Percentiles rank a stretch among this genome's conserved stretches.
Evolutionary conservation across 2,113 vertebrate genomes (phyloP).

Genomic region (Felis chaus): DNA sequence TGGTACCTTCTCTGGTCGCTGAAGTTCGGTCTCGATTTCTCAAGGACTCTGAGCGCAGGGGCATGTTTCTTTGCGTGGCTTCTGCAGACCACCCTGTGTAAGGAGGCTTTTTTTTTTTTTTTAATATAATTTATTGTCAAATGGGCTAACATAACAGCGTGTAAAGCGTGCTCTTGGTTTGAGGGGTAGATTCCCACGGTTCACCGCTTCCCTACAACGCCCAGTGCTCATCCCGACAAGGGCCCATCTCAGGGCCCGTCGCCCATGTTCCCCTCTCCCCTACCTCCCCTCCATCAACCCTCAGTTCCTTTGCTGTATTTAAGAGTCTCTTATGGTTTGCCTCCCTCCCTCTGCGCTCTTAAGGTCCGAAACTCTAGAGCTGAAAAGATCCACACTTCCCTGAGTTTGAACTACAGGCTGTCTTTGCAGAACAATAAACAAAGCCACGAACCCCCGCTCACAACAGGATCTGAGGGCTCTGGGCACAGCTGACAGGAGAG

Average conservation of each 20-base stretch:
- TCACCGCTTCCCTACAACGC: no score
- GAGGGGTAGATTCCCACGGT: no score
- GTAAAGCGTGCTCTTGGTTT: no score
- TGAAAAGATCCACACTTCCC: neutral
- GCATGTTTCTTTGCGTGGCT: neutral
- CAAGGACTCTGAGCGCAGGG: rapidly evolving
- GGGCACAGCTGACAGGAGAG: neutral
- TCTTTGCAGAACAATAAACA: conserved; percentile 15
- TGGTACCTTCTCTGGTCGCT: neutral
- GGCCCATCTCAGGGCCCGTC: no score
- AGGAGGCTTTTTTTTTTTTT: neutral
- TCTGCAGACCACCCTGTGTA: neutral
- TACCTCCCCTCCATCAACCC: no score
- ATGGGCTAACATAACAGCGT: no score
- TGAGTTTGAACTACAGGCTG: neutral
- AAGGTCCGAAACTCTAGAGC: neutral
- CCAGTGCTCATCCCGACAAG: no score
- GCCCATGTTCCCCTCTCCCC: no score
- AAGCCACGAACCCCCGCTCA: neutral
- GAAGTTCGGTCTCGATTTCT: neutral
- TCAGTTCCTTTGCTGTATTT: no score
- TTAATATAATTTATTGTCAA: no score
- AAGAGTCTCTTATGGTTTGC: no score
- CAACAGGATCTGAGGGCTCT: neutral
- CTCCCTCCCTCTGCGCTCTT: neutral